A percentile compares a stretch with the other conserved stretches of the same genome.
Conservation (phyloP, 2,113 vertebrate genomes). For the Struthio camelus region DNA sequence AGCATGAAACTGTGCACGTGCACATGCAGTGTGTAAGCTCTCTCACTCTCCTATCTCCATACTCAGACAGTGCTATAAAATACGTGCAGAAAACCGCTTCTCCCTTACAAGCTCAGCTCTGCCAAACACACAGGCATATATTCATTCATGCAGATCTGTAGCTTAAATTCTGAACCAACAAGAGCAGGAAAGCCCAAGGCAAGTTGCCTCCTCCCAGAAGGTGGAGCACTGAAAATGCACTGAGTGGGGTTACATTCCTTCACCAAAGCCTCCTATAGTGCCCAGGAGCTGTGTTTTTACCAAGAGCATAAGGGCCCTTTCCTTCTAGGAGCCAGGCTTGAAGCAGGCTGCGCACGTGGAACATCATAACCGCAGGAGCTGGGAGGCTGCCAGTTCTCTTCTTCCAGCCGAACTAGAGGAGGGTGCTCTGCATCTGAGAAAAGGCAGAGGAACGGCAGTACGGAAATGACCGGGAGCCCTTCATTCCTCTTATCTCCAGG, state of each 20-base stretch:
- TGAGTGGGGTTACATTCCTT: not conserved
- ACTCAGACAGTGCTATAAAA: slow-evolving; percentile 16
- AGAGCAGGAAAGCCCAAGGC: slow-evolving; percentile 30
- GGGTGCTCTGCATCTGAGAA: not conserved
- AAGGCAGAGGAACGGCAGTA: not conserved
- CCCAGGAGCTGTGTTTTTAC: slow-evolving; percentile 1
- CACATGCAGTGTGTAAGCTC: not conserved
- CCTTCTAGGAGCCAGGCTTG: not conserved
- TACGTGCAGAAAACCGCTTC: not conserved
- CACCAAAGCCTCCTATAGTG: not conserved
- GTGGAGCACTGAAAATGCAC: not conserved
- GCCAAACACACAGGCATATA: not conserved
- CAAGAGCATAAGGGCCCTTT: rapidly evolving
- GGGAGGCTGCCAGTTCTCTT: slow-evolving; percentile 24
- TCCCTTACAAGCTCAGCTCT: not conserved
- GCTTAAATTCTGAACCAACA: slow-evolving; percentile 1
- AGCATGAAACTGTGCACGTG: slow-evolving; percentile 50
- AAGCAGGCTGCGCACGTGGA: not conserved
- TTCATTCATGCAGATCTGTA: not conserved
- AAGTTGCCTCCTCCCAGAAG: slow-evolving; percentile 1
- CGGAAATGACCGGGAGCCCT: not conserved
- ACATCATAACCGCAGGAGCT: not conserved
- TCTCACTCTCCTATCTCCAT: not conserved
- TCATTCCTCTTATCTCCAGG: slow-evolving; percentile 60
- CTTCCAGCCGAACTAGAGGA: not conserved